These are phyloP conservation scores for Syngnathus acus DNA, from an alignment of 2,797 vertebrate genomes.

Conservation along the genomic window DNA sequence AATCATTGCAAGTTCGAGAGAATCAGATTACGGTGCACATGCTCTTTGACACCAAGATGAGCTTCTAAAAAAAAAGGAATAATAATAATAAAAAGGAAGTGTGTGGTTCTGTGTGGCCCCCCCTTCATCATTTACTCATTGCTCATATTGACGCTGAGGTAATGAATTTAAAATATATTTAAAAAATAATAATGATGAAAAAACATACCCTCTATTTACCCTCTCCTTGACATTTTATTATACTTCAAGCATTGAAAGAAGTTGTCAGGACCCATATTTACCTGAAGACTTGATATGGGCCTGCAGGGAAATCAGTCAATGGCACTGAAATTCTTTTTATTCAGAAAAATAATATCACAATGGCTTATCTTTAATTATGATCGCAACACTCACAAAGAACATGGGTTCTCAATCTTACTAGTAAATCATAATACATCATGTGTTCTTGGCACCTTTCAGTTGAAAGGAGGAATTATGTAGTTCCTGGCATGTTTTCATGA, in stretches of 20 bases:
- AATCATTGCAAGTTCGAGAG: background rate
- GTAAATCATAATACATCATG: background rate
- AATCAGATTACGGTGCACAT: background rate
- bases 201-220: background rate
- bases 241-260: background rate
- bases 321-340: conserved; percentile 20
- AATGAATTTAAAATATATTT: too few species aligned
- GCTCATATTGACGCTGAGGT: too few species aligned
- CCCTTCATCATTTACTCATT: too few species aligned
- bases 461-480: background rate
- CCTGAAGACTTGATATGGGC: conserved; percentile 24
- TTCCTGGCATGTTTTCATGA: background rate
- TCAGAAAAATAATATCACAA: conserved; percentile 31
- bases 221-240: conserved; percentile 40
- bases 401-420: background rate
- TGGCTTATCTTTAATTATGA: conserved; percentile 22
- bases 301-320: conserved; percentile 32
- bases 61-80: background rate
- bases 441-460: background rate
- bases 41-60: background rate
- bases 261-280: conserved; percentile 42
- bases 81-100: background rate
- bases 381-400: conserved; percentile 24
- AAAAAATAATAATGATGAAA: too few species aligned
- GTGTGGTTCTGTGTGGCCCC: too few species aligned